Percentiles rank a stretch among this genome's conserved stretches.
These are phyloP conservation scores for Momotus momota DNA, from an alignment of 2,797 vertebrate genomes.

Conservation along the genomic window DNA sequence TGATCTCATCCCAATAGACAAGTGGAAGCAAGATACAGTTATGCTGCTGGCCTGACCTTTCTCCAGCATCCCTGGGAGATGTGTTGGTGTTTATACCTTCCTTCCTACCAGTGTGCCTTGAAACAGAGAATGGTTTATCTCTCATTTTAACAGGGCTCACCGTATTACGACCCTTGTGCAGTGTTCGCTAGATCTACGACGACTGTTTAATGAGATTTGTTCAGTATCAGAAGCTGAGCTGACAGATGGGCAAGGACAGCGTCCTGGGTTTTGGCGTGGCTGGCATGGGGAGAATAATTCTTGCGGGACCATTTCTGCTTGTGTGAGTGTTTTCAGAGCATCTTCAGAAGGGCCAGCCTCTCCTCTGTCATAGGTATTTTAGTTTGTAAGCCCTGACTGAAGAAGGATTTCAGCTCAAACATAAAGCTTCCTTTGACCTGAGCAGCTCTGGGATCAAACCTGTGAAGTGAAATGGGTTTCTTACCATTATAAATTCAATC, in stretches of 20 bases:
- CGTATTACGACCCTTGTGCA: not conserved
- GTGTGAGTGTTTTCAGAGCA: not conserved
- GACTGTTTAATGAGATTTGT: not conserved
- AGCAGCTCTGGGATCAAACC: not conserved
- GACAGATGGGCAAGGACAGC: not conserved
- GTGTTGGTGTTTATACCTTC: not conserved
- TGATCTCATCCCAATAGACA: not conserved
- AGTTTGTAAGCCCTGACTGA: not conserved
- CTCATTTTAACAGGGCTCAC: not conserved
- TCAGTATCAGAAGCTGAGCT: not conserved
- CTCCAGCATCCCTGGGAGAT: not conserved
- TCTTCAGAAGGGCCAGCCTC: not conserved
- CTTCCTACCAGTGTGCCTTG: not conserved
- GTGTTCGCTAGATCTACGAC: rapidly evolving
- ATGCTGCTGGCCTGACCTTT: not conserved
- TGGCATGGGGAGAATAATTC: slow-evolving; percentile 5
- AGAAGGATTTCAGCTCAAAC: not conserved
- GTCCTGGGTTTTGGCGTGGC: not conserved
- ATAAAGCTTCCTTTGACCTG: not conserved
- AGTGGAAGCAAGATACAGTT: not conserved
- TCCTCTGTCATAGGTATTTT: not conserved
- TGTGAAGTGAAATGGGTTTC: not conserved
- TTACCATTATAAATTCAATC: not conserved
- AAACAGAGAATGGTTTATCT: not conserved
- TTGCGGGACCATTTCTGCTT: not conserved